Evolutionary conservation across 1,140 invertebrate species (phyloP).

Genomic region (Achroia grisella): DNA sequence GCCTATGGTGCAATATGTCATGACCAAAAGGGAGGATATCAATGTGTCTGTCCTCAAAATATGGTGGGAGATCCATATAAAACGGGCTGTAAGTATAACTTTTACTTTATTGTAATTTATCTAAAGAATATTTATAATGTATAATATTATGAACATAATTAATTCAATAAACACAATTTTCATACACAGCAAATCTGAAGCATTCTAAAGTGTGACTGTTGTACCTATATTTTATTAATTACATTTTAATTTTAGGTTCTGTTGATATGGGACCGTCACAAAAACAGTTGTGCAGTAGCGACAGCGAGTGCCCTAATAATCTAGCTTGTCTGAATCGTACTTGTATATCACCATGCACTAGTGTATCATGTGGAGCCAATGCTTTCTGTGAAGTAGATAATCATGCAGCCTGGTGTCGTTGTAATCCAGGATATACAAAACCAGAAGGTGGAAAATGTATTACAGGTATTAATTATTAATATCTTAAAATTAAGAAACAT

Average conservation of each 20-base stretch:
- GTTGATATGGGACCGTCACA: slow-evolving; percentile 34
- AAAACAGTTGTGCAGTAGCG: slow-evolving; percentile 77
- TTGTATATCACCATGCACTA: slow-evolving; percentile 87
- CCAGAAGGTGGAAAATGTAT: slow-evolving; percentile 85
- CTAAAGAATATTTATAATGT: too few species aligned
- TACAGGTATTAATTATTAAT: too few species aligned
- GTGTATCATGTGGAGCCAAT: slow-evolving; percentile 86
- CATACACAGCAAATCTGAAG: too few species aligned
- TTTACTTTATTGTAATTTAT: too few species aligned
- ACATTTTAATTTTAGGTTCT: slow-evolving; percentile 32
- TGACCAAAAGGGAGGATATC: slow-evolving; percentile 88
- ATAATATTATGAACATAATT: too few species aligned
- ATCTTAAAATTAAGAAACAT: too few species aligned
- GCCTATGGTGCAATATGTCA: slow-evolving; percentile 90
- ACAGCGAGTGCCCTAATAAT: slow-evolving; percentile 86
- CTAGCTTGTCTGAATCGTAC: slow-evolving; percentile 84
- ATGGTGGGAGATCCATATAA: slow-evolving; percentile 89
- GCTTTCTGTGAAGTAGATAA: slow-evolving; percentile 91
- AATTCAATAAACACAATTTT: too few species aligned
- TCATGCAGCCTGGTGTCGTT: slow-evolving; percentile 91
- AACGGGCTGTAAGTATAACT: slow-evolving; percentile 79
- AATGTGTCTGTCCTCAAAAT: slow-evolving; percentile 88
- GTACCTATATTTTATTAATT: neutral
- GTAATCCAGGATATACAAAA: slow-evolving; percentile 86
- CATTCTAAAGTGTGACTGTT: too few species aligned